Evolutionary conservation across 2,888 invertebrate genomes (phyloP), one percentile per base, ranked within the genome.

Genomic region (Standfussiana lucernea): DNA sequence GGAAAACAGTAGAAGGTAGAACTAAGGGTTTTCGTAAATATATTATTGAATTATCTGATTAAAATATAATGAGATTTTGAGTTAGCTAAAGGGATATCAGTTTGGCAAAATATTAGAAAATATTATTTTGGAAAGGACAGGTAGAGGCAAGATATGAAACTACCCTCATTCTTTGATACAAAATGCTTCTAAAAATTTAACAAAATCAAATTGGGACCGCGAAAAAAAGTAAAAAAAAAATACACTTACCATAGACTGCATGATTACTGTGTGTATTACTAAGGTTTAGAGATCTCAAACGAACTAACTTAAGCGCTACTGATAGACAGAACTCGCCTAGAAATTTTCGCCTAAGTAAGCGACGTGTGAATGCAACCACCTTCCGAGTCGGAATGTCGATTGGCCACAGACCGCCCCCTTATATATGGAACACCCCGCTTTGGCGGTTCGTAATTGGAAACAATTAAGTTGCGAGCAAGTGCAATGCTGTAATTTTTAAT

Each of bases 251-350:
- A 96, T 92, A 94, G 96, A 96, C 95, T 96, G 96, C 96, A 96
- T 96, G 96, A 96, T 96, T 95, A 93, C 84, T 92, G 91, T 93
- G 91, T 93, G 90, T 94, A 91, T 93, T 84, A 93, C 92, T 94
- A 94, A 91, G 88, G 84, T 93, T 91, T 89, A 90, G 96, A 96
- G 96, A 96, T 96, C 96, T 96, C 96, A 96, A 96, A 96, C 96
- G 96, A 96, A 96, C 96, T 96, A 94, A 92, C 95, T 86, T 93
- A 94, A 94, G 95, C 96, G 96, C 96, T 96, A 95, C 96, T 96
- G 96, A 62, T 82, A 82, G 83, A 91, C 96, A 96, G 96, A 94
- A 96, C 96, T 96, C 96, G 96, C 96, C 93, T 94, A 94, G 96
- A 94, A 94, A 96, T 91, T 96, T 96, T 95, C 96, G 96, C 93